phyloP scores from a whole-genome alignment of 1,140 invertebrate species.

The Whitmania pigra region DNA sequence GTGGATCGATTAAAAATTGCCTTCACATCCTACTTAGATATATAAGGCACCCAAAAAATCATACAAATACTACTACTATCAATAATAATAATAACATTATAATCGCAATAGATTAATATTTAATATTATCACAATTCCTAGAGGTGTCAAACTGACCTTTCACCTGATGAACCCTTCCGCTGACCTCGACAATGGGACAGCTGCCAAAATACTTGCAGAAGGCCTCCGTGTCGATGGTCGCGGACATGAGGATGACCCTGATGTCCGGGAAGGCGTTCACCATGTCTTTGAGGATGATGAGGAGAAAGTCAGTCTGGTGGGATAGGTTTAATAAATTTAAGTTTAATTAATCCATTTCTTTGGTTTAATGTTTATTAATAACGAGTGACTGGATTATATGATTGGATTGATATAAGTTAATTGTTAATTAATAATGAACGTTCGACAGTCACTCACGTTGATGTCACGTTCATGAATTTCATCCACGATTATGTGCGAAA shows the following conservation, averaged over 20 bases:
- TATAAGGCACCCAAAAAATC: no score
- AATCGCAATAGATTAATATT: no score
- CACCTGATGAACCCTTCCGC: constrained; percentile 41
- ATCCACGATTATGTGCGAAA: constrained; percentile 61
- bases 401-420: no score
- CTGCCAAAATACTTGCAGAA: constrained; percentile 44
- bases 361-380: neutral
- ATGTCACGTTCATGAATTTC: constrained; percentile 60
- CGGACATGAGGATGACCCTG: constrained; percentile 45
- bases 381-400: no score
- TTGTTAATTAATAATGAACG: no score
- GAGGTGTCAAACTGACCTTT: constrained; percentile 33
- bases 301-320: constrained; percentile 44
- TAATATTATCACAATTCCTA: neutral
- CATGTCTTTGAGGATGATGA: constrained; percentile 46
- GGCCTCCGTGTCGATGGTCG: constrained; percentile 44
- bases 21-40: no score
- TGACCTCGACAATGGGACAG: constrained; percentile 41
- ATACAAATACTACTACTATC: no score
- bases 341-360: no score
- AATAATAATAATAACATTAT: no score
- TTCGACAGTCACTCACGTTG: constrained; percentile 33
- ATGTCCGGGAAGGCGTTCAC: constrained; percentile 40
- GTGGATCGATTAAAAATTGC: no score
- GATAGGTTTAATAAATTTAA: neutral